Evolutionary conservation across 1,140 invertebrate genomes (phyloP), one percentile per base, ranked within the genome.

Genomic region (Propsilocerus akamusi): DNA sequence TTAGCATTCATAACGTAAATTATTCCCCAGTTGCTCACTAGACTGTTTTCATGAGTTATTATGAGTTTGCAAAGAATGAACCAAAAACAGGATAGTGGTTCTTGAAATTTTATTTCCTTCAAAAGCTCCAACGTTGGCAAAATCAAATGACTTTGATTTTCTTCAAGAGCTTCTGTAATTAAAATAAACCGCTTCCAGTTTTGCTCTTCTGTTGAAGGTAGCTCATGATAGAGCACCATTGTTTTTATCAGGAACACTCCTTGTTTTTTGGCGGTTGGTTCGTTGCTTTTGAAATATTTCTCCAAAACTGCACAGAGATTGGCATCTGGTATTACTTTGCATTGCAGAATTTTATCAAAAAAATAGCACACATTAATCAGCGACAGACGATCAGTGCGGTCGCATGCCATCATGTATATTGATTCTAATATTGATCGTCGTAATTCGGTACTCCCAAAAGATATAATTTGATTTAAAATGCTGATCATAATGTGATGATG

Each of bases 121-220:
- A 72, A 24, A 51, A 65, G 61, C 12, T 52, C 57, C 11, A 77
- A 53, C n/a, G 68, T 61, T 46, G 76, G 76, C 26, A 66, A 57
- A 14, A 76, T 59, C 10, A 78, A 59, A 58, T 78, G 75, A n/a
- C 67, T 68, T 58, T 76, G 75, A 54, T 76, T 75, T 55, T 77
- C 76, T 57, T 78, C 75, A 12, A 77, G 59, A 22, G 65, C 66
- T 58, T 78, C 75, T 25, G 76, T 53, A 17, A 76, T 56, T 3
- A 51, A 56, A 8, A 62, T 49, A 48, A 57, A 64, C 5, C 51
- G 48, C 10, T 47, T 48, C 62, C 62, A 64, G 3, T 41, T 41
- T 17, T 41, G 2, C 22, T 41, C 34, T 20, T 41, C 10, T 20
- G 10, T 20, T 41, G 14, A 2, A 14, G 22, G 11, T 41, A 41